Evolutionary conservation across 2,113 vertebrate genomes (phyloP).

Genomic region (Irena cyanogastra): DNA sequence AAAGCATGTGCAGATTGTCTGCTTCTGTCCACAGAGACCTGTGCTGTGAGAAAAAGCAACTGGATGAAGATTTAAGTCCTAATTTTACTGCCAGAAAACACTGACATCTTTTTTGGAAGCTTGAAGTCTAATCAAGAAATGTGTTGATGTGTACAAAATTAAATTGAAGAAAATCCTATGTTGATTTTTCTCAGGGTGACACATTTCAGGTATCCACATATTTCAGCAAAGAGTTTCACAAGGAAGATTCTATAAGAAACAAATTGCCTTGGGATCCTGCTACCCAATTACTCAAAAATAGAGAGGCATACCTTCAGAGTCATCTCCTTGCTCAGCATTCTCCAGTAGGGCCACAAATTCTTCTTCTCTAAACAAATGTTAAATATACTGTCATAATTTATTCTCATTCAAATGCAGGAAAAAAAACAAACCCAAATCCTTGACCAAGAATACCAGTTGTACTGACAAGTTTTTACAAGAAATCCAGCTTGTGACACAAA

Average conservation of each 20-base stretch:
- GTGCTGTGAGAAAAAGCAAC: neutral
- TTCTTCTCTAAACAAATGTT: neutral
- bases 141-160: slow-evolving; percentile 27
- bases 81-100: neutral
- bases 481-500: neutral
- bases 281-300: slow-evolving; percentile 30
- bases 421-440: neutral
- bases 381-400: neutral
- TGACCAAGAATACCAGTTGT: neutral
- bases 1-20: neutral
- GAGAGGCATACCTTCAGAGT: neutral
- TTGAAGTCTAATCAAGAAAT: slow-evolving; percentile 30
- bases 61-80: neutral
- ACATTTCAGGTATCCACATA: neutral
- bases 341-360: neutral
- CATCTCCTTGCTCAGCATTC: slow-evolving; percentile 12
- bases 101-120: slow-evolving; percentile 2
- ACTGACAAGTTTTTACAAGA: neutral
- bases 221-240: neutral
- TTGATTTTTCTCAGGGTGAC: slow-evolving; percentile 24
- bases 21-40: neutral
- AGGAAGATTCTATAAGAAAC: neutral
- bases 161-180: neutral
- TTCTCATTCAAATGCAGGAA: neutral
- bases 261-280: slow-evolving; percentile 13